Conservation (phyloP, 2,797 vertebrate genomes). For the Graptemys geographica region DNA sequence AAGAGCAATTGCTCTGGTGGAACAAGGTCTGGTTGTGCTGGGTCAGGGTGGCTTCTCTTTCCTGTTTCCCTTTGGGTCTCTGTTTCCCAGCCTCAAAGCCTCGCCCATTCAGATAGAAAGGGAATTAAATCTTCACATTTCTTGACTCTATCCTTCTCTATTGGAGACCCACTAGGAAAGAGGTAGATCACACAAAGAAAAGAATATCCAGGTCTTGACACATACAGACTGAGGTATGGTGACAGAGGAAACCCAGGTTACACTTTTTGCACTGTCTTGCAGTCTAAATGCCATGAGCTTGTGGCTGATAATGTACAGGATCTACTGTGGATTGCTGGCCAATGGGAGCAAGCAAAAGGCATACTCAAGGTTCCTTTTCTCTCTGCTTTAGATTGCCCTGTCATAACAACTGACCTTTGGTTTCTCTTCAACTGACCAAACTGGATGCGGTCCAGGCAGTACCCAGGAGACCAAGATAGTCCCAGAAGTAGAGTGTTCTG, state of each 20-base stretch:
- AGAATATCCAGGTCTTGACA: neutral
- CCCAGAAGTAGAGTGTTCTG: neutral
- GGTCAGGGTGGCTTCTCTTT: neutral
- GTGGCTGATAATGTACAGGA: neutral
- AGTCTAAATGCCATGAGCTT: neutral
- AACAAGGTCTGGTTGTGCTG: neutral
- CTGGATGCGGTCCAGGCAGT: fast-evolving
- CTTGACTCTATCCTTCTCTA: neutral
- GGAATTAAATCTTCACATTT: neutral
- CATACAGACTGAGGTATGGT: neutral
- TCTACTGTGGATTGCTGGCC: neutral
- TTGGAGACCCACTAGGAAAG: neutral
- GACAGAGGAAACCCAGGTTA: neutral
- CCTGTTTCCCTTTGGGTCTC: neutral
- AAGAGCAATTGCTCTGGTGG: neutral
- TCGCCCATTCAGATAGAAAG: neutral
- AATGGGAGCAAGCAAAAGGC: neutral
- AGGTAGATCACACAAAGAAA: neutral
- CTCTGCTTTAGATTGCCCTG: neutral
- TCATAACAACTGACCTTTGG: neutral
- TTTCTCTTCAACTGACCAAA: neutral
- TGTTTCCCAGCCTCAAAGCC: neutral
- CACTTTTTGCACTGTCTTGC: neutral
- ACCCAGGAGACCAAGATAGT: neutral
- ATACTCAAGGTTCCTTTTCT: neutral